phyloP scores from a whole-genome alignment of 2,797 vertebrate species.

The Corythornis leucogaster region DNA sequence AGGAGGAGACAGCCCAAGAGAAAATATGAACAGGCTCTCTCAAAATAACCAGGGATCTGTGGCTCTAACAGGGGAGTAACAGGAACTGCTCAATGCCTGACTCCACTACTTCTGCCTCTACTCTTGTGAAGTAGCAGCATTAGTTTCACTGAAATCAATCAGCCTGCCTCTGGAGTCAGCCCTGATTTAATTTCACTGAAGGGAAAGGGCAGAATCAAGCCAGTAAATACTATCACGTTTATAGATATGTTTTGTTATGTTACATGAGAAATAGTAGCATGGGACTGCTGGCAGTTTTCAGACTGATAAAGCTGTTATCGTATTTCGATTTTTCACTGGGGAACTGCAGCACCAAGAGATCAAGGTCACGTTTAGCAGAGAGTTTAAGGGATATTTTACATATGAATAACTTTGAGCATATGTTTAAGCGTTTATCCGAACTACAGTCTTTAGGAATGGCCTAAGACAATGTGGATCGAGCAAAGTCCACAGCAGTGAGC shows the following conservation, averaged over 20 bases:
- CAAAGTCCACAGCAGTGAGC: neutral
- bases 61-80: slow-evolving; percentile 27
- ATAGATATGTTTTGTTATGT: slow-evolving; percentile 68
- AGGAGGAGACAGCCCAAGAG: neutral
- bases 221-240: slow-evolving; percentile 62
- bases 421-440: slow-evolving; percentile 19
- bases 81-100: slow-evolving; percentile 20
- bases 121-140: slow-evolving; percentile 47
- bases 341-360: slow-evolving; percentile 60
- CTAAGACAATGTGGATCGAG: neutral
- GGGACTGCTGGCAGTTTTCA: slow-evolving; percentile 56
- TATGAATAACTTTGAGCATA: neutral
- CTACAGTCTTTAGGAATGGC: neutral
- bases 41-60: slow-evolving; percentile 45
- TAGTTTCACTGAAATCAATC: slow-evolving; percentile 69
- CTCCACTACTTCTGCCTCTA: slow-evolving; percentile 33
- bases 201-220: slow-evolving; percentile 64
- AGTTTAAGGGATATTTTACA: slow-evolving; percentile 14
- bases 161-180: slow-evolving; percentile 59
- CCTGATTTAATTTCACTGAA: slow-evolving; percentile 66
- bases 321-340: slow-evolving; percentile 58
- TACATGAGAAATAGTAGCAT: slow-evolving; percentile 63
- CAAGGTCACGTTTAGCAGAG: slow-evolving; percentile 49
- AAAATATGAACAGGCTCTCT: slow-evolving; percentile 40
- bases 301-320: slow-evolving; percentile 63